Conservation (phyloP, 2,113 vertebrate species). For the Calyptommatus sinebrachiatus region DNA sequence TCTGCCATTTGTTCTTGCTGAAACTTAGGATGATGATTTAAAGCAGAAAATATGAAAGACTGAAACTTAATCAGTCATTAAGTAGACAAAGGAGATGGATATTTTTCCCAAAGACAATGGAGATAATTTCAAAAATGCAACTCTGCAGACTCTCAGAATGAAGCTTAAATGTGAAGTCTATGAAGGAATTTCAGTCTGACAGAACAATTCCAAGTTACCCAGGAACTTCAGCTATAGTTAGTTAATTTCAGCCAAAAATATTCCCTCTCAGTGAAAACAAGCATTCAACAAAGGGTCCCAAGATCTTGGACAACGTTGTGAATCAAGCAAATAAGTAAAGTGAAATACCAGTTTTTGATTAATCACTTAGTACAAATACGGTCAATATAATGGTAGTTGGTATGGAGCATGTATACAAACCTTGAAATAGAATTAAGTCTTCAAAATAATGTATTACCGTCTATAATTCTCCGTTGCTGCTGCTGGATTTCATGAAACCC, state of each 20-base stretch:
- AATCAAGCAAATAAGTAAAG: neutral
- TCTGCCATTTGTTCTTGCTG: neutral
- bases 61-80: neutral
- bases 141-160: too few relatives aligned
- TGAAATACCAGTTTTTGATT: neutral
- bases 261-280: neutral
- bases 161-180: neutral
- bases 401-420: neutral
- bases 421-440: neutral
- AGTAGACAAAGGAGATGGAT: neutral
- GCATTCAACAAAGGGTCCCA: neutral
- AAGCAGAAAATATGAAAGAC: too few relatives aligned
- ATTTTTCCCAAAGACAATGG: neutral
- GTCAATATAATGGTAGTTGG: neutral
- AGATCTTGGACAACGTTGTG: neutral
- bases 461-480: constrained; percentile 88
- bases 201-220: neutral
- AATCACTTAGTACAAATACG: neutral
- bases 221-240: too few relatives aligned
- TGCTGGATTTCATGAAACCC: constrained; percentile 86
- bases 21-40: neutral
- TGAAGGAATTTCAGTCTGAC: neutral
- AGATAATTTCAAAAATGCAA: neutral
- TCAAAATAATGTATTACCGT: constrained; percentile 74
- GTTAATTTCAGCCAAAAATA: neutral